Evolutionary conservation across 1,140 invertebrate species (phyloP).

Genomic region (Bombus sylvicola): DNA sequence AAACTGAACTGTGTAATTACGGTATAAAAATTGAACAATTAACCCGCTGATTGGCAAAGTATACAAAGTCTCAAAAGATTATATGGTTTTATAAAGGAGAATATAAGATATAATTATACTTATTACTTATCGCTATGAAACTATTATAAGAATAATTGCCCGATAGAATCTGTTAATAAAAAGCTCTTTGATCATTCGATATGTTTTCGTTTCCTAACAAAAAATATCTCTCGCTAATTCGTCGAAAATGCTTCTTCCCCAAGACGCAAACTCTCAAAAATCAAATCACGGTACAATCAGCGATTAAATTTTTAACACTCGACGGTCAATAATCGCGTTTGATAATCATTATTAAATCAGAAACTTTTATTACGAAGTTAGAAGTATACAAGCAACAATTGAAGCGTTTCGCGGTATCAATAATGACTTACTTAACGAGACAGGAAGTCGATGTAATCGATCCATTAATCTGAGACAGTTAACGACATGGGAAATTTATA

Average conservation of each 20-base stretch:
- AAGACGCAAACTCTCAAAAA: no score
- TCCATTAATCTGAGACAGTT: neutral
- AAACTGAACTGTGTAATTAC: neutral
- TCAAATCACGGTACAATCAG: neutral
- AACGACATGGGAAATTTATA: slow-evolving; percentile 20
- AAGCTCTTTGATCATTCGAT: neutral
- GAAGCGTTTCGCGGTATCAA: neutral
- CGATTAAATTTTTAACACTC: neutral
- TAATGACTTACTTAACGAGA: neutral
- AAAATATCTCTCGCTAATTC: no score
- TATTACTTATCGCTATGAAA: no score
- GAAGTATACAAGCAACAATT: neutral
- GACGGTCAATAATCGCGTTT: neutral
- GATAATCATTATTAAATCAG: no score
- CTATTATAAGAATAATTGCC: no score
- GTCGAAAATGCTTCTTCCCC: no score
- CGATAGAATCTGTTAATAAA: neutral
- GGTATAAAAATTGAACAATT: neutral
- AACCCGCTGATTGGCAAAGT: neutral
- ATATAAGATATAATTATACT: no score
- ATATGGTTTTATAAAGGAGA: no score
- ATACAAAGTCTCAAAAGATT: no score
- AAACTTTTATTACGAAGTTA: neutral
- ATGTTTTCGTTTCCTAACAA: neutral
- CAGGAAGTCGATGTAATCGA: slow-evolving; percentile 38